These are phyloP conservation scores for Frankliniella fusca DNA, from an alignment of 2,888 invertebrate species.

Conservation along the genomic window DNA sequence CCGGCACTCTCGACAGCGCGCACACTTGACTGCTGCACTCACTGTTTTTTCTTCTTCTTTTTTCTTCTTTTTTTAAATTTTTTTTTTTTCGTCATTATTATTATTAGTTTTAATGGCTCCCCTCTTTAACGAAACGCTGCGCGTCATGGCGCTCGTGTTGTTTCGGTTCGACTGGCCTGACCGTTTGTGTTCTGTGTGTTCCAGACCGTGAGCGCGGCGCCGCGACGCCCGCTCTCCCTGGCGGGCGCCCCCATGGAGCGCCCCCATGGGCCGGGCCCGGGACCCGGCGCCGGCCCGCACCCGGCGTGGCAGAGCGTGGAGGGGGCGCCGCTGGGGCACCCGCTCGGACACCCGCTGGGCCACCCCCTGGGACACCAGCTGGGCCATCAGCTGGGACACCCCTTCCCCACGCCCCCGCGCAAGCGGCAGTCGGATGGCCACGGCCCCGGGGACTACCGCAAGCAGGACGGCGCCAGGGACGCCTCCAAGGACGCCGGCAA, in stretches of 20 bases:
- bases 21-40: too few relatives aligned
- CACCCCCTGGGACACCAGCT: slow-evolving; percentile 32
- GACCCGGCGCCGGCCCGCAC: slow-evolving; percentile 47
- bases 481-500: slow-evolving; percentile 45
- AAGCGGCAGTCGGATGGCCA: slow-evolving; percentile 39
- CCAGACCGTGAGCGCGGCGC: slow-evolving; percentile 50
- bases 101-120: too few relatives aligned
- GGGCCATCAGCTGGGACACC: too few relatives aligned
- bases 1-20: too few relatives aligned
- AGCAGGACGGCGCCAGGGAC: slow-evolving; percentile 40
- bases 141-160: not conserved
- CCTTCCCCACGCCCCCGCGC: slow-evolving; percentile 32
- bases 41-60: too few relatives aligned
- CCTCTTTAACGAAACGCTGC: too few relatives aligned
- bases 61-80: too few relatives aligned
- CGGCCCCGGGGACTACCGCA: slow-evolving; percentile 44
- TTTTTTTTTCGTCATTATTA: too few relatives aligned
- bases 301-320: slow-evolving; percentile 43
- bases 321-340: slow-evolving; percentile 35
- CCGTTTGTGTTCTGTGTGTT: slow-evolving; percentile 40
- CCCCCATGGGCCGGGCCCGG: slow-evolving; percentile 46
- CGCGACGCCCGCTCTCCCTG: slow-evolving; percentile 41
- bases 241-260: slow-evolving; percentile 47
- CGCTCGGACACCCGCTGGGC: slow-evolving; percentile 31
- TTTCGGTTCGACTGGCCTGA: not conserved